These are phyloP conservation scores for Willowsia nigromaculata DNA, from an alignment of 2,888 invertebrate species.

Conservation along the genomic window DNA sequence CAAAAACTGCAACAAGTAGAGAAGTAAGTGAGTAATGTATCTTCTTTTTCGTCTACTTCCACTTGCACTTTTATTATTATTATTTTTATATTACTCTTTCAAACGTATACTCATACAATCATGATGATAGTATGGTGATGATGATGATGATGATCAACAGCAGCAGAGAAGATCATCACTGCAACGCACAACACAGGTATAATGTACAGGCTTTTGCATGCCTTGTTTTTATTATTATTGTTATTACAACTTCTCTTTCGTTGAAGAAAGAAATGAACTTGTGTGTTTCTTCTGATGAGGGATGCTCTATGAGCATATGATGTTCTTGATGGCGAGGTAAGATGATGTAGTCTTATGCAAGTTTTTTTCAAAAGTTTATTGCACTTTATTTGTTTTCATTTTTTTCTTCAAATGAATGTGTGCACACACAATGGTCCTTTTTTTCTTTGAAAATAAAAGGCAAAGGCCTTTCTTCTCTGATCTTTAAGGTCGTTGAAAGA, in stretches of 20 bases:
- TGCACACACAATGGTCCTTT: neutral
- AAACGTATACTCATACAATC: neutral
- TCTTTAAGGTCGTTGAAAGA: neutral
- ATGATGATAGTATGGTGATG: neutral
- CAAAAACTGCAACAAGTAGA: constrained; percentile 2
- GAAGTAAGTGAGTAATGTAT: constrained; percentile 38
- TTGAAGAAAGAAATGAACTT: constrained; percentile 37
- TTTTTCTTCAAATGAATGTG: constrained; percentile 47
- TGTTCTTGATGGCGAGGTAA: constrained; percentile 12
- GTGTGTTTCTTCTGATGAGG: constrained; percentile 18
- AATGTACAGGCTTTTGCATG: neutral
- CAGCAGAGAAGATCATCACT: neutral
- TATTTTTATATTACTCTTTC: constrained; percentile 9
- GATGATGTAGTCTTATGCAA: constrained; percentile 68
- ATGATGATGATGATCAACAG: neutral
- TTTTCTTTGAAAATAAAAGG: neutral
- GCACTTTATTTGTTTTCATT: constrained; percentile 72
- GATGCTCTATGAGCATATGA: neutral
- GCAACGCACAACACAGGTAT: constrained; percentile 48
- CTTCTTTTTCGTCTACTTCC: constrained; percentile 44
- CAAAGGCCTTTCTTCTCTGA: neutral
- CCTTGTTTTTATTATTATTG: neutral
- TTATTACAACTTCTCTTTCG: neutral
- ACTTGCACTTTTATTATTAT: constrained; percentile 68
- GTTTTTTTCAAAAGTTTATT: constrained; percentile 71